A percentile compares a stretch with the other conserved stretches of the same genome.
phyloP scores from a whole-genome alignment of 2,113 vertebrate species.

The Aspidoscelis tigris region DNA sequence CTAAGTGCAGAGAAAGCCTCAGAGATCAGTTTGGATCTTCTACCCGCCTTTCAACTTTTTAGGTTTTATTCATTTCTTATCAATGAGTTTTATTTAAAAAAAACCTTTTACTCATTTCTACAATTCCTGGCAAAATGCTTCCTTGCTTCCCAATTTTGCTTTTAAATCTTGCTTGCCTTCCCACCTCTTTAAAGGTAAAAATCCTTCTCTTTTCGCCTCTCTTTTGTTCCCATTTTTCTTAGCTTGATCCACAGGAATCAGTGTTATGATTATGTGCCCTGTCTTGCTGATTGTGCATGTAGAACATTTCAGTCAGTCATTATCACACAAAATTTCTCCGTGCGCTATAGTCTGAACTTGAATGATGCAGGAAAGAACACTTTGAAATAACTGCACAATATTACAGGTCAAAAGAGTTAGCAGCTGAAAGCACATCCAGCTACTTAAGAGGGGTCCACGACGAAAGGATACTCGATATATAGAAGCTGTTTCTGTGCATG shows the following conservation, averaged over 20 bases:
- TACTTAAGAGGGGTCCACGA: background rate
- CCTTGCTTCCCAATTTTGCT: background rate
- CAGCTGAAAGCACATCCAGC: background rate
- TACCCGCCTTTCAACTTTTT: background rate
- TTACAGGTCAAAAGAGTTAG: background rate
- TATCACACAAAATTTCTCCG: background rate
- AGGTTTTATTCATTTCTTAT: background rate
- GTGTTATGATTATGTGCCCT: background rate
- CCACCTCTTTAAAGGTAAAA: no score
- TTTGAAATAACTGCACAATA: background rate
- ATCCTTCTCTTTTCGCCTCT: no score
- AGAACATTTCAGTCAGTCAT: background rate
- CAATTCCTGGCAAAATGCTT: background rate
- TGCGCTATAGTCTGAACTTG: background rate
- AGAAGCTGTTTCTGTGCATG: background rate
- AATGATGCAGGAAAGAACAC: no score
- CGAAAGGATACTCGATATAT: background rate
- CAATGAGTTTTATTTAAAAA: background rate
- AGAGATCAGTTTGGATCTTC: background rate
- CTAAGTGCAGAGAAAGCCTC: background rate
- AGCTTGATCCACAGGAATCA: no score
- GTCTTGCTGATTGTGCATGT: background rate
- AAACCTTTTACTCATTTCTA: background rate
- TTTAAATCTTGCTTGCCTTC: background rate
- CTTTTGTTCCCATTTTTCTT: no score